Conservation (phyloP, 2,888 invertebrate genomes). For the Nomada lathburiana region DNA sequence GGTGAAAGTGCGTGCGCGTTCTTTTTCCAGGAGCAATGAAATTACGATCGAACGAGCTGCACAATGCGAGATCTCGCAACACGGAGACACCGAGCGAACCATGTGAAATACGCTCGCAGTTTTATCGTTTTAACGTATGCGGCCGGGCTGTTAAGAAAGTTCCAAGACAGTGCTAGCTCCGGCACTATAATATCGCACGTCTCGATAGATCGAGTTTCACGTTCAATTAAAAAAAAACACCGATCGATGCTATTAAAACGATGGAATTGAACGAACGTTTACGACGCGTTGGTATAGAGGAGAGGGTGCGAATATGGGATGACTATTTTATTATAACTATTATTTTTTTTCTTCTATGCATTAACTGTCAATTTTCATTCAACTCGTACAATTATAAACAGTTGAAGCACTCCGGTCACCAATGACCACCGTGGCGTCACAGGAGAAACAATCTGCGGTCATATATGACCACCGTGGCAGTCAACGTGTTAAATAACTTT, state of each 20-base stretch:
- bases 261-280: slow-evolving; percentile 8
- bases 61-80: slow-evolving; percentile 7
- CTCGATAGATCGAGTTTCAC: slow-evolving; percentile 32
- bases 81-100: not conserved
- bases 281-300: not conserved
- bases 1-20: slow-evolving; percentile 34
- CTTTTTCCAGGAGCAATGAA: slow-evolving; percentile 24
- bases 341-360: too few species aligned
- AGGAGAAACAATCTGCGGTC: too few species aligned
- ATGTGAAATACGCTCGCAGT: slow-evolving; percentile 30
- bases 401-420: too few species aligned
- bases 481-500: too few species aligned
- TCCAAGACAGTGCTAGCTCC: not conserved
- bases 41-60: slow-evolving; percentile 30
- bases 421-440: too few species aligned
- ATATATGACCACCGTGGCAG: too few species aligned
- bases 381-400: too few species aligned
- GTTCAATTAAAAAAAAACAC: not conserved
- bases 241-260: not conserved
- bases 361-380: too few species aligned
- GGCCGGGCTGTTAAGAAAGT: slow-evolving; percentile 13
- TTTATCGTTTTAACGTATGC: slow-evolving; percentile 2
- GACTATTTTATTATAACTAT: too few species aligned
- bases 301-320: too few species aligned
- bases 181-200: not conserved